Percentiles rank a stretch among this genome's conserved stretches.
phyloP scores from a whole-genome alignment of 1,140 invertebrate genomes.

The Pachyrhynchus sulphureomaculatus region DNA sequence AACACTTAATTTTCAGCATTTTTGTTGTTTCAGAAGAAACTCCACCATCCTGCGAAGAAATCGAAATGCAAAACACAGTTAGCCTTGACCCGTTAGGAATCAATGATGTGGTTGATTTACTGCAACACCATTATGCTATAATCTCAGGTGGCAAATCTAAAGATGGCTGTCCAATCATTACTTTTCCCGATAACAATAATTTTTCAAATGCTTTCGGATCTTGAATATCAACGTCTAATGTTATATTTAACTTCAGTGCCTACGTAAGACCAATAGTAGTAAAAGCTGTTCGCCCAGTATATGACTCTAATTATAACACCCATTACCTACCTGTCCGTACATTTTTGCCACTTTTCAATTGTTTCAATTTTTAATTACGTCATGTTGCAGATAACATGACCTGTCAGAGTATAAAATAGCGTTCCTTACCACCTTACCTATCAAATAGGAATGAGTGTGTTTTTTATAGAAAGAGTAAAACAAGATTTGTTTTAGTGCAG shows the following conservation, averaged over 20 bases:
- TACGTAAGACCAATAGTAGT: too few relatives aligned
- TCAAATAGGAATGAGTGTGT: too few relatives aligned
- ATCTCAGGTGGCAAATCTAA: conserved; percentile 87
- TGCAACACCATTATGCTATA: conserved; percentile 84
- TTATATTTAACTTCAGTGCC: conserved; percentile 93
- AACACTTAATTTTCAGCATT: background rate
- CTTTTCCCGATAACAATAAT: conserved; percentile 89
- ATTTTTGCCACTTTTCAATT: too few relatives aligned
- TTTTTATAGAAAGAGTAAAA: too few relatives aligned
- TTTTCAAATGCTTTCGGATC: conserved; percentile 79
- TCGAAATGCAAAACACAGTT: conserved; percentile 42
- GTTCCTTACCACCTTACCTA: too few relatives aligned
- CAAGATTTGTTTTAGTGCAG: too few relatives aligned
- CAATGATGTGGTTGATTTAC: conserved; percentile 78
- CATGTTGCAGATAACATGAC: too few relatives aligned
- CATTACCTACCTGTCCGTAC: too few relatives aligned
- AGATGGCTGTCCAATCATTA: conserved; percentile 89
- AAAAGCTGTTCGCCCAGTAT: too few relatives aligned
- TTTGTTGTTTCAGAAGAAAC: conserved; percentile 31
- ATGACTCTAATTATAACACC: too few relatives aligned
- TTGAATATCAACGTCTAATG: conserved; percentile 88
- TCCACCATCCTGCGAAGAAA: conserved; percentile 37
- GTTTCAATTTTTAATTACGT: too few relatives aligned
- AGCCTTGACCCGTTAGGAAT: conserved; percentile 61
- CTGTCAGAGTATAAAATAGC: too few relatives aligned